Conservation (phyloP, 1,140 invertebrate species). For the honey bee (Apis mellifera) region DNA sequence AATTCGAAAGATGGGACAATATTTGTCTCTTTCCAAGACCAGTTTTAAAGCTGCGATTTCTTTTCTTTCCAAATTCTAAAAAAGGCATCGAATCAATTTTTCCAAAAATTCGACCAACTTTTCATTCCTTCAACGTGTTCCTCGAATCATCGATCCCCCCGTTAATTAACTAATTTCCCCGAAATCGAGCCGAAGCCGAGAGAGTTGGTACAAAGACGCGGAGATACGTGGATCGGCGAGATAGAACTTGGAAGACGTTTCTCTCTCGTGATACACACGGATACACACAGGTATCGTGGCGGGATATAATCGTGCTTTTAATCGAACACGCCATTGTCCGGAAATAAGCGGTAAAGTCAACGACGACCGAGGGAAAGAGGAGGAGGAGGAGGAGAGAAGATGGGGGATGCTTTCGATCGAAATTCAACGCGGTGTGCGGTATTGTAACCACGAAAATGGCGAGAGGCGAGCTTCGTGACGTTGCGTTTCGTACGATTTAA, state of each 20-base stretch:
- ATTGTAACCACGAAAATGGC: constrained; percentile 22
- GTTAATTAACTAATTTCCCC: constrained; percentile 15
- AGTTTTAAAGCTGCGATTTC: too few species aligned
- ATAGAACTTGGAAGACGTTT: neutral
- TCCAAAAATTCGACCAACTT: too few species aligned
- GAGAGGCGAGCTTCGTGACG: neutral
- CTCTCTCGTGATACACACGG: neutral
- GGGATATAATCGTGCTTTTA: constrained; percentile 5
- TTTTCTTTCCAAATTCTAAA: too few species aligned
- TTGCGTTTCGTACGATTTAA: constrained; percentile 10
- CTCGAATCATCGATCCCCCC: neutral
- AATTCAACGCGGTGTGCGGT: neutral
- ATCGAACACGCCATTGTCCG: constrained; percentile 5
- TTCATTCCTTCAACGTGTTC: too few species aligned
- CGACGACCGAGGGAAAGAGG: neutral
- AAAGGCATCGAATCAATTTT: too few species aligned
- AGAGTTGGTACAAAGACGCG: neutral
- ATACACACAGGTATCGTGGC: too few species aligned
- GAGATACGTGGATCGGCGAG: neutral
- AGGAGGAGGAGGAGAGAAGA: too few species aligned
- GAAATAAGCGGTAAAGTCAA: neutral
- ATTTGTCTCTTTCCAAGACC: too few species aligned
- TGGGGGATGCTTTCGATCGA: neutral
- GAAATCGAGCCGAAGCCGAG: neutral
- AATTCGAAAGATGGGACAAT: too few species aligned